phyloP scores from a whole-genome alignment of 2,888 invertebrate genomes.

The Synanthedon tipuliformis region DNA sequence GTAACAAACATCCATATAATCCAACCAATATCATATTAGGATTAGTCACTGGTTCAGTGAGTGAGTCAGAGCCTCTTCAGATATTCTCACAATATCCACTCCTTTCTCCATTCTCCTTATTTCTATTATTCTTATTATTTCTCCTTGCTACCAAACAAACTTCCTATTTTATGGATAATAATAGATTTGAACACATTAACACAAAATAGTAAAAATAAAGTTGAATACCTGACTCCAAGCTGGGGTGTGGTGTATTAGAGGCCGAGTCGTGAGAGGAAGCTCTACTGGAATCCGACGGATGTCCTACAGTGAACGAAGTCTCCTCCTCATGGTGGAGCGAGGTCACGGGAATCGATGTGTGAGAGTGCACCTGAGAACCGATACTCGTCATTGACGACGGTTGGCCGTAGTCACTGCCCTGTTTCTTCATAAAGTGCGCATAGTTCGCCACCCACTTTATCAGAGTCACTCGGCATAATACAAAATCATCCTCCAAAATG shows the following conservation, averaged over 20 bases:
- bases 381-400: slow-evolving; percentile 59
- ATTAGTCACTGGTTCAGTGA: too few relatives aligned
- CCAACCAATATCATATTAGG: too few relatives aligned
- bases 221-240: slow-evolving; percentile 69
- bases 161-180: too few relatives aligned
- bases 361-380: slow-evolving; percentile 50
- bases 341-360: slow-evolving; percentile 47
- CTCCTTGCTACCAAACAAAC: too few relatives aligned
- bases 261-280: slow-evolving; percentile 65
- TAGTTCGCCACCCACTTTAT: slow-evolving; percentile 92
- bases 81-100: too few relatives aligned
- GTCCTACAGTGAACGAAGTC: slow-evolving; percentile 56
- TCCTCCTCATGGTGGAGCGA: slow-evolving; percentile 60
- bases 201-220: too few relatives aligned
- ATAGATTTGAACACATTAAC: too few relatives aligned
- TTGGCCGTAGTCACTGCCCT: slow-evolving; percentile 59
- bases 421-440: slow-evolving; percentile 80
- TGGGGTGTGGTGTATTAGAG: slow-evolving; percentile 69
- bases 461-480: slow-evolving; percentile 83
- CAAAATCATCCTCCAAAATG: slow-evolving; percentile 75
- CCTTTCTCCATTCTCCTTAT: too few relatives aligned
- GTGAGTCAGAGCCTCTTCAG: too few relatives aligned
- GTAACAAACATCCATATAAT: too few relatives aligned
- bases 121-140: too few relatives aligned
- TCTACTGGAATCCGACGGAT: slow-evolving; percentile 61